Base-by-base conservation (phyloP, 2,888 invertebrate species). In the Epiblema foenella region DNA sequence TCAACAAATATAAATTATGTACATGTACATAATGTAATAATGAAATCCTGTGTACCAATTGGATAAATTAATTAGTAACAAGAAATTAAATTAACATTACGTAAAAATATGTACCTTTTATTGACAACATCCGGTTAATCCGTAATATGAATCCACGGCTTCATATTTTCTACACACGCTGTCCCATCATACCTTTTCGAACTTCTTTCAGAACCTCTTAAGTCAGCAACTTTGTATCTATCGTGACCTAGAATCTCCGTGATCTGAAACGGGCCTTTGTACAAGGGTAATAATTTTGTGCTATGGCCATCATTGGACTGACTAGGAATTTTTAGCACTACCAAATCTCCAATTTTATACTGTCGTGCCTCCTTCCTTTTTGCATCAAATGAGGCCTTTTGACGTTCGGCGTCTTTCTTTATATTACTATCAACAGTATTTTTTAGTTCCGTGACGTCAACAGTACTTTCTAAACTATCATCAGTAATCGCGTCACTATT, bases 181-280 rank as follows among this genome's bases (percentile, higher is more conserved):
- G 20, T 8, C 5, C 59, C 59, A 3, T 59, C 59, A 18, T 59
- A 58, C 2, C 58, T 12, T 24, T 15, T 42, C 2, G 39, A 18
- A 5, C 37, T 37, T n/a, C 58, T 37, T 17, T 39, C 58, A 18
- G 58, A 39, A 5, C 58, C 59, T 24, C 59, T 9, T 7, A 59
- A 1, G n/a, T 59, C 59, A 2, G 59, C 42, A 1, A 59, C 24
- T n/a, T 20, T 59, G 20, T 59, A 59, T 72, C 78, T 24, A n/a
- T 77, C 78, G 4, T 77, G 54, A 0, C 77, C 77, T n/a, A 79
- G 33, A 1, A 75, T 60, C n/a, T 74, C 64, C 29, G 46, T 76
- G 0, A 79, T 33, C 51, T 78, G 76, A 29, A 78, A 78, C 8
- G 79, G 79, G 0, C 77, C 78, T 46, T 78, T 78, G 29, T 60